Base-by-base conservation (phyloP, 1,140 invertebrate genomes). In the Varroa destructor region DNA sequence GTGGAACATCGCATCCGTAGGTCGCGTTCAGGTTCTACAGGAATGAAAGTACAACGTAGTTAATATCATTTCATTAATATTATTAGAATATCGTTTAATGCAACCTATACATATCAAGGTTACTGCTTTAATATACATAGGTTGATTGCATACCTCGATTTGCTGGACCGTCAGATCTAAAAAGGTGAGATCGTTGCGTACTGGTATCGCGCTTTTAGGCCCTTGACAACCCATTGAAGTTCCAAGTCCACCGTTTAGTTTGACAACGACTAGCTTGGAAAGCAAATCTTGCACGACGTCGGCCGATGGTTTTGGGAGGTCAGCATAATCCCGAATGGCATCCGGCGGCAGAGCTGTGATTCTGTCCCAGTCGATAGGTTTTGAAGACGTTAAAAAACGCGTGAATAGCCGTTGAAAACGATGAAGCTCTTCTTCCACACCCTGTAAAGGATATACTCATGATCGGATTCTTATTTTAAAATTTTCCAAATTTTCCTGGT, bases 201-300 rank as follows among this genome's bases (percentile, higher is more conserved):
- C 96, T 74, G 89, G 87, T 74, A 99, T 99, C 1, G 97, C 88
- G 72, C 92, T 96, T 83, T 99, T 99, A 4, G 97, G 96, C n/a
- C 97, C 97, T 77, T 90, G 90, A 78, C 97, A 99, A 2, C 96
- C 96, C 96, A 99, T 99, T 2, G 91, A 95, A 0, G 96, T 99
- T 61, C 97, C 97, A 12, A 99, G 83, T 77, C 97, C 97, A 81
- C 97, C 97, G 82, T 99, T 99, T 1, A 99, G 83, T 80, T 99
- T 99, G 25, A 99, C 87, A 42, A 99, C 96, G 36, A 99, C 89
- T 76, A 99, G 81, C 81, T 96, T 91, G 75, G 88, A 86, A 56
- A 99, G 82, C 85, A 97, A 88, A 0, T 82, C 76, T 74, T 87
- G 86, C 58, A 96, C 82, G 72, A 86, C 83, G 73, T 87, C 86